Evolutionary conservation across 2,797 vertebrate genomes (phyloP).

Genomic region (Leuciscus waleckii): DNA sequence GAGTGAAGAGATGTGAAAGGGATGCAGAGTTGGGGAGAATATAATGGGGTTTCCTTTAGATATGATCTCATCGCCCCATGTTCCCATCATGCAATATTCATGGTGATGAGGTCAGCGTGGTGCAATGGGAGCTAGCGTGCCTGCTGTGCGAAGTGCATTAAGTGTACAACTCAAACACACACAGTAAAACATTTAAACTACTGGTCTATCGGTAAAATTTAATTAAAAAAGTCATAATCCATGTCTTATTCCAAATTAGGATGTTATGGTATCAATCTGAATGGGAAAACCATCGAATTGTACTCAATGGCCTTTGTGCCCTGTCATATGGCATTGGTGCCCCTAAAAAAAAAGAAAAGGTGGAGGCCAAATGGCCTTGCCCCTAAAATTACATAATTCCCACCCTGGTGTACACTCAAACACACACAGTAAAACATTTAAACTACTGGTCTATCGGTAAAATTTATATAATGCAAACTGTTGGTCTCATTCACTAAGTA

Average conservation of each 20-base stretch:
- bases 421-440: conserved; percentile 47
- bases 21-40: conserved; percentile 14
- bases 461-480: background rate
- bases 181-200: conserved; percentile 44
- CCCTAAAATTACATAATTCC: too few relatives aligned
- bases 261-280: too few relatives aligned
- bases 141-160: conserved; percentile 52
- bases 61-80: conserved; percentile 64
- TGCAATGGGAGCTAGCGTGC: conserved; percentile 37
- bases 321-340: too few relatives aligned
- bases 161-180: conserved; percentile 51
- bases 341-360: too few relatives aligned
- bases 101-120: conserved; percentile 60
- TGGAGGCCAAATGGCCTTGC: too few relatives aligned
- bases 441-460: conserved; percentile 1
- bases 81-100: conserved; percentile 64
- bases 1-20: conserved; percentile 22
- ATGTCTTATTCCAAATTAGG: too few relatives aligned
- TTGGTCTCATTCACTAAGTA: background rate
- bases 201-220: background rate
- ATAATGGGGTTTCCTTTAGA: conserved; percentile 59
- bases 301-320: too few relatives aligned
- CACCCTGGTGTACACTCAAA: conserved; percentile 53
- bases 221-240: too few relatives aligned
- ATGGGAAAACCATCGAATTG: too few relatives aligned